phyloP scores from a whole-genome alignment of 1,140 invertebrate species.

The Drosophila parvula region DNA sequence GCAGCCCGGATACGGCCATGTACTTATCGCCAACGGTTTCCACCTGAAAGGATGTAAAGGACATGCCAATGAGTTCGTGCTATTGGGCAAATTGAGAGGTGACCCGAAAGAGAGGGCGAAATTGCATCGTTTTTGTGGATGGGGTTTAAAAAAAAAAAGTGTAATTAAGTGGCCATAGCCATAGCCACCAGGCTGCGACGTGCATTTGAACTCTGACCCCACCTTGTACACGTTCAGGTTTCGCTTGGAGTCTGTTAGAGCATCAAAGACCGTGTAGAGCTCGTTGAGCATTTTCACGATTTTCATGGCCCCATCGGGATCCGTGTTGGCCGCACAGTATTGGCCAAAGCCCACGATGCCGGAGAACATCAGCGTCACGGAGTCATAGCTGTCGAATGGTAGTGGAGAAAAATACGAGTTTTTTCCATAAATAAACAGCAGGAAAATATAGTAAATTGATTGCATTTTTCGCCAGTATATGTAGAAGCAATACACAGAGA shows the following conservation, averaged over 20 bases:
- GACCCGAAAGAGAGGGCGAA: conserved; percentile 37
- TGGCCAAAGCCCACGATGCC: conserved; percentile 96
- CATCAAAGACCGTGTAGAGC: conserved; percentile 95
- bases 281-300: conserved; percentile 96
- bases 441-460: conserved; percentile 66
- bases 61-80: conserved; percentile 18
- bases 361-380: conserved; percentile 96
- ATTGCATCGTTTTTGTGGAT: conserved; percentile 36
- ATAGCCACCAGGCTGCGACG: background rate
- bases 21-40: conserved; percentile 99
- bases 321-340: conserved; percentile 93
- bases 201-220: conserved; percentile 61
- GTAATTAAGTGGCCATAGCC: conserved; percentile 60
- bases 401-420: conserved; percentile 32
- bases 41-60: conserved; percentile 88
- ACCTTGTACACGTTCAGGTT: conserved; percentile 98
- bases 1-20: conserved; percentile 98
- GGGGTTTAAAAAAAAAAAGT: conserved; percentile 50
- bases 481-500: background rate
- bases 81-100: conserved; percentile 49
- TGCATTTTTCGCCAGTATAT: conserved; percentile 12
- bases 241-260: conserved; percentile 94
- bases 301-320: conserved; percentile 95
- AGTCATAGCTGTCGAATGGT: conserved; percentile 88
- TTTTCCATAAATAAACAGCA: conserved; percentile 62